Percentiles rank a stretch among this genome's conserved stretches.
Evolutionary conservation across 2,888 invertebrate species (phyloP).

Genomic region (Drosophila kanekoi): DNA sequence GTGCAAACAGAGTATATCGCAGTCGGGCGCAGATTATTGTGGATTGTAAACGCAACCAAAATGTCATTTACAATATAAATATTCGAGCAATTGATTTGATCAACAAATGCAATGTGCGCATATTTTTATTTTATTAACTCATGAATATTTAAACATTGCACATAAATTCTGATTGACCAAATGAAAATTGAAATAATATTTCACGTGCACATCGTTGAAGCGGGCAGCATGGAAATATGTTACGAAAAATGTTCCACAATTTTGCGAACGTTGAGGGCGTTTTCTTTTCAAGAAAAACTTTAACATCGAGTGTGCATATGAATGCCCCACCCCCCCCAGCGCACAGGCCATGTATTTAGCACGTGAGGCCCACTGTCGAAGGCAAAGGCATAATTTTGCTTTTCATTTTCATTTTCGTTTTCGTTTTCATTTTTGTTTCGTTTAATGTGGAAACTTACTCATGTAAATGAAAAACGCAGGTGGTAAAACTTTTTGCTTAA

Average conservation of each 20-base stretch:
- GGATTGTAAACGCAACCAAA: not conserved
- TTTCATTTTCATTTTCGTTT: conserved; percentile 48
- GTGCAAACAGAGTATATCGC: not conserved
- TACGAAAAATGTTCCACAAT: conserved; percentile 21
- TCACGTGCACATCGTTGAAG: conserved; percentile 41
- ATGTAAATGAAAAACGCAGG: conserved; percentile 77
- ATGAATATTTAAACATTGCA: conserved; percentile 9
- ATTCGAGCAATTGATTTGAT: conserved; percentile 1
- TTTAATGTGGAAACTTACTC: conserved; percentile 77
- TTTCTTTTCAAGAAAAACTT: conserved; percentile 47
- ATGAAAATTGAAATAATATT: not conserved
- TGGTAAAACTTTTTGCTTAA: conserved; percentile 62
- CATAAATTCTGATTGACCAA: conserved; percentile 1
- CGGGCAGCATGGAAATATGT: no score
- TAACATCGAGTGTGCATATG: conserved; percentile 14
- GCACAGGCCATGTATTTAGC: conserved; percentile 7
- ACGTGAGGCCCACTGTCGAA: conserved; percentile 19
- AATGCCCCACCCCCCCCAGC: not conserved
- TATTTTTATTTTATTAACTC: not conserved
- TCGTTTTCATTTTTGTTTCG: conserved; percentile 39
- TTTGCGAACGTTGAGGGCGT: conserved; percentile 34
- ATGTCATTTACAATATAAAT: conserved; percentile 10
- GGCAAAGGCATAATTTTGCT: conserved; percentile 68
- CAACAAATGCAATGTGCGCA: not conserved
- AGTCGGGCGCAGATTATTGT: not conserved